Base-by-base conservation (phyloP, 2,888 invertebrate species). In the Xylophagus ater region DNA sequence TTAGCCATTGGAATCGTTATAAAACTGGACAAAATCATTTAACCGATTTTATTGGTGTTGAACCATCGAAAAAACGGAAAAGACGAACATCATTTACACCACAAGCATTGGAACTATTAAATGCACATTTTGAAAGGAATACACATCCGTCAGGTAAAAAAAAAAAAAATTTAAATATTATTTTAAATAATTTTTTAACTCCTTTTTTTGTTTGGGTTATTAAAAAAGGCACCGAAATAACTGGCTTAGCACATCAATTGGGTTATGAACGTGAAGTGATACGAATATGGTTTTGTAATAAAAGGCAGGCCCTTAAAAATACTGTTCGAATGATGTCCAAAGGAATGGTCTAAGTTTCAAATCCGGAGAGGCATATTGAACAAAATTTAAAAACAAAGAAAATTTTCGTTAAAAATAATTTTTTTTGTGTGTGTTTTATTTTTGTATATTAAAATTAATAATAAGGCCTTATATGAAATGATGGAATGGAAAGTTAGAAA, bases 281-380 rank as follows among this genome's bases (percentile, higher is more conserved):
- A 56, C 73, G 96, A 65, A 96, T 97, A 68, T 97, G 97, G 96
- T 97, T 97, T 69, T 97, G 96, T 69, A 97, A 97, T 70, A 96
- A 96, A 67, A 76, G 96, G 40, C 96, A 97, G 67, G 93, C 96
- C 2, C 72, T 96, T 50, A 96, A 96, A 66, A 96, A 96, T 62
- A 93, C 94, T n/a, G 92, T 93, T 48, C 74, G 88, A 55, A 86
- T 88, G 87, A 88, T 88, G 86, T 84, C 84, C 37, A 85, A 84
- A 68, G 81, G 83, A 52, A 80, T 81, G 77, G 80, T 81, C 51
- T 81, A 77, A 69, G 53, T 12, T 29, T 34, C 26, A 37, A n/a
- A n/a, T n/a, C n/a, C n/a, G n/a, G n/a, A n/a, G n/a, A n/a, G n/a
- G n/a, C n/a, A n/a, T n/a, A n/a, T n/a, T n/a, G n/a, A n/a, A n/a